Evolutionary conservation across 2,113 vertebrate genomes (phyloP), one percentile per base, ranked within the genome.

Genomic region (Trematocara macrostoma): DNA sequence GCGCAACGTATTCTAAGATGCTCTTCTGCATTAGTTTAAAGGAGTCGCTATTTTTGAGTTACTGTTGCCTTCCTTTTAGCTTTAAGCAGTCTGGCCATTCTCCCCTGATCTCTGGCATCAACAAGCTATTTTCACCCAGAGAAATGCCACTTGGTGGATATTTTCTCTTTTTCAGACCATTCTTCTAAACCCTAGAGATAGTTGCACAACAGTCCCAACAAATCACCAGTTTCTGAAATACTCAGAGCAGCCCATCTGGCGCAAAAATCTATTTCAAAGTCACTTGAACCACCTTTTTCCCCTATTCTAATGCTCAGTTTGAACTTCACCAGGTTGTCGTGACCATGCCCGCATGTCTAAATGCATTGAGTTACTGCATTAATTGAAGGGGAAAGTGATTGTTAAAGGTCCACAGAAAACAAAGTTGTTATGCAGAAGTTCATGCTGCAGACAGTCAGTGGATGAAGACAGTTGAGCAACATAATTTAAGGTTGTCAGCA

Each of bases 401-500:
- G n/a, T 69, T 42, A 23, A 69, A 14, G 11, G n/a, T 42, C n/a
- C 11, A 42, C 64, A 42, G 31, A 26, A 59, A 82, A 83, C 10
- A 14, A 5, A n/a, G 29, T n/a, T 78, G 15, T 31, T 47, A 34
- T 85, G 86, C 88, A 91, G 49, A 87, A 55, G 83, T 90, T 87
- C 64, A 79, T 12, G 5, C 16, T 57, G 23, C 31, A 42, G 81
- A 78, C 47, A 40, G 49, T 45, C 15, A 38, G 18, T 6, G 23
- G 31, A 31, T 15, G 4, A 79, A 76, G 76, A 53, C 14, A 56
- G 80, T 84, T 90, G 87, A 89, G 93, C 82, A 93, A 88, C 74
- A 59, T 59, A 56, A 57, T 92, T 81, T 67, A 52, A 31, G 23
- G 47, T 16, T 56, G 90, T 94, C 92, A 92, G 83, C 91, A 67